These are phyloP conservation scores for Cairina moschata DNA, from an alignment of 2,113 vertebrate species.

Conservation along the genomic window DNA sequence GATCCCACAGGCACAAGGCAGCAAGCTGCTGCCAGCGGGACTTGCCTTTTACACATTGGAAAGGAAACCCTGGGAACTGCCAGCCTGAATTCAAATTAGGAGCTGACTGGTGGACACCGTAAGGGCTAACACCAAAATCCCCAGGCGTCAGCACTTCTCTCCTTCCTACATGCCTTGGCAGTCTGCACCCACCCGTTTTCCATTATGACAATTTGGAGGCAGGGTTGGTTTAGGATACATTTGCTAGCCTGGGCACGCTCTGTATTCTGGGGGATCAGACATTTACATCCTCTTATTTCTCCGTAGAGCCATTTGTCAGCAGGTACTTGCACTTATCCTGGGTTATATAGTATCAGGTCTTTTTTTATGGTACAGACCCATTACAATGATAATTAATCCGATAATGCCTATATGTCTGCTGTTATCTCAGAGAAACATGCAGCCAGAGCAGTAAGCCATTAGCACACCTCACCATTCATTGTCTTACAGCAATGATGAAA, in stretches of 20 bases:
- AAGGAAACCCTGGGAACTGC: background rate
- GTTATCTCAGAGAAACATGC: background rate
- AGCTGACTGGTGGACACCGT: background rate
- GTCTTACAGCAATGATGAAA: background rate
- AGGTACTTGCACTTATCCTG: background rate
- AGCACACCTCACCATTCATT: background rate
- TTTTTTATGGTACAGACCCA: slow-evolving; percentile 17
- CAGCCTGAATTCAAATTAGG: background rate
- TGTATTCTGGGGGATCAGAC: background rate
- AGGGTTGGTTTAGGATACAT: background rate
- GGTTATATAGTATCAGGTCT: background rate
- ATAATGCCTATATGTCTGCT: slow-evolving; percentile 22
- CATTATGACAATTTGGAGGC: background rate
- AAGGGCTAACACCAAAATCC: background rate
- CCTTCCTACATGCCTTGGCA: background rate
- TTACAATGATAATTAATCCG: slow-evolving; percentile 45
- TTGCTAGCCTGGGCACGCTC: background rate
- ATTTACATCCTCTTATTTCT: background rate
- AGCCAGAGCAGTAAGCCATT: background rate
- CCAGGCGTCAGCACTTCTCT: background rate
- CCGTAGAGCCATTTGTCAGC: background rate
- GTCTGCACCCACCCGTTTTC: background rate
- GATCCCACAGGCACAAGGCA: background rate
- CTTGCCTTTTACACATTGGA: background rate
- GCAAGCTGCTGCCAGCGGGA: background rate